Evolutionary conservation across 2,797 vertebrate genomes (phyloP).

Genomic region (Cygnus olor): DNA sequence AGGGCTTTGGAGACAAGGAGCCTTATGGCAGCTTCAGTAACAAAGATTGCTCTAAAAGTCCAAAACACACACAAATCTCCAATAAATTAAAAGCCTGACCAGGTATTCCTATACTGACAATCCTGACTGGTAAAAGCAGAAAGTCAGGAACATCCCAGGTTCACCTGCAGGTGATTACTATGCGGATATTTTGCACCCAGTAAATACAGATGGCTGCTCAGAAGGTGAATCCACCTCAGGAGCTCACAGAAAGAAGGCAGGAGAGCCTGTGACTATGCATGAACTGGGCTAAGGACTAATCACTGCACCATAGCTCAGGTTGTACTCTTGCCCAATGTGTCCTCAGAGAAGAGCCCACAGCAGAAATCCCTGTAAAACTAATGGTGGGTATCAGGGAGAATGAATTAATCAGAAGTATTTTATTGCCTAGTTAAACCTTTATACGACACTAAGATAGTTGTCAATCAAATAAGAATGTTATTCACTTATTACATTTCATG

Average conservation of each 20-base stretch:
- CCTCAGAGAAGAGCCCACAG: background rate
- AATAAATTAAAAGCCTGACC: background rate
- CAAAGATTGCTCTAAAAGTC: background rate
- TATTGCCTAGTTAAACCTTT: background rate
- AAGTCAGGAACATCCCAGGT: background rate
- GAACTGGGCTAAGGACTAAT: background rate
- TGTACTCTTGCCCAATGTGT: background rate
- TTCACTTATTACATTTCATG: background rate
- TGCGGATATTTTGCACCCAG: background rate
- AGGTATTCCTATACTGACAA: background rate
- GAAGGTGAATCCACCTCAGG: background rate
- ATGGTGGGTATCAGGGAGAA: background rate
- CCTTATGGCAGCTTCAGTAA: background rate
- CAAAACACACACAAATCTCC: background rate
- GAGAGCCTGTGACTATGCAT: background rate
- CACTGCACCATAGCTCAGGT: background rate
- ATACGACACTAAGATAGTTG: background rate
- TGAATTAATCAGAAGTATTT: background rate
- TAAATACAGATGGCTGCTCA: background rate
- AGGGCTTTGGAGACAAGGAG: background rate
- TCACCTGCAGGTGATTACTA: background rate
- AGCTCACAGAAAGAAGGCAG: background rate
- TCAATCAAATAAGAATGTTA: background rate
- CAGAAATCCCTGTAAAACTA: background rate
- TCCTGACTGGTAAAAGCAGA: background rate